phyloP scores from a whole-genome alignment of 37 sponge, comb jelly and placozoan genomes.

The Diacarnus erythraeanus region DNA sequence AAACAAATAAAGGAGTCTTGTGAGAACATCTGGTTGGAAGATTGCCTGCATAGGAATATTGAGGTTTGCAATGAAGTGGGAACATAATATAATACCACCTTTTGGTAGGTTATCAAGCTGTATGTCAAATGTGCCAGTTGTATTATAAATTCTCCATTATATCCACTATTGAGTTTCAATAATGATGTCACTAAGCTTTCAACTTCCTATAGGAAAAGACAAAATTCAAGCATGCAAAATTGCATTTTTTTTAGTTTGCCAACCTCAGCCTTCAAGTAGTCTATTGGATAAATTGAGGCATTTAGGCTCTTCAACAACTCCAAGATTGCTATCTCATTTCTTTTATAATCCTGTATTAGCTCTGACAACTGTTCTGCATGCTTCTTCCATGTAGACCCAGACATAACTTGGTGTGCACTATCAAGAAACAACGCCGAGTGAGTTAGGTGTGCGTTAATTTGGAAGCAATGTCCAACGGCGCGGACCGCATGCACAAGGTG shows the following conservation, averaged over 20 bases:
- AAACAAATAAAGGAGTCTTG: slow-evolving; percentile 8
- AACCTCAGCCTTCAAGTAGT: slow-evolving; percentile 6
- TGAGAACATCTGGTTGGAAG: background rate
- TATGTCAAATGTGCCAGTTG: slow-evolving; percentile 19
- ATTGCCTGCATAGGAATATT: background rate
- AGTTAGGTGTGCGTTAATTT: too few relatives aligned
- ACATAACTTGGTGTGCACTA: background rate
- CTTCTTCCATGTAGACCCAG: background rate
- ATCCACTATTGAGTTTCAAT: background rate
- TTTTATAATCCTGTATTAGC: background rate
- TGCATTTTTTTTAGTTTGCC: background rate
- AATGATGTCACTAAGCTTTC: background rate
- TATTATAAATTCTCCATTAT: background rate
- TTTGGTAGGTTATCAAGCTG: slow-evolving; percentile 17
- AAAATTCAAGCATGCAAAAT: background rate
- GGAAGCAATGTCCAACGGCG: too few relatives aligned
- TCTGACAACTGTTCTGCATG: slow-evolving; percentile 5
- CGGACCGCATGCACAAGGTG: too few relatives aligned
- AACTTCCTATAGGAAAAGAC: background rate
- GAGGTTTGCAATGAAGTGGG: background rate
- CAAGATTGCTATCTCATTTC: background rate
- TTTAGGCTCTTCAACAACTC: slow-evolving; percentile 12
- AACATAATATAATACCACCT: background rate
- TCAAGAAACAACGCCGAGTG: background rate
- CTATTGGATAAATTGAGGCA: slow-evolving; percentile 14